Evolutionary conservation across 2,888 invertebrate genomes (phyloP).

Genomic region (Mimachlamys varia): DNA sequence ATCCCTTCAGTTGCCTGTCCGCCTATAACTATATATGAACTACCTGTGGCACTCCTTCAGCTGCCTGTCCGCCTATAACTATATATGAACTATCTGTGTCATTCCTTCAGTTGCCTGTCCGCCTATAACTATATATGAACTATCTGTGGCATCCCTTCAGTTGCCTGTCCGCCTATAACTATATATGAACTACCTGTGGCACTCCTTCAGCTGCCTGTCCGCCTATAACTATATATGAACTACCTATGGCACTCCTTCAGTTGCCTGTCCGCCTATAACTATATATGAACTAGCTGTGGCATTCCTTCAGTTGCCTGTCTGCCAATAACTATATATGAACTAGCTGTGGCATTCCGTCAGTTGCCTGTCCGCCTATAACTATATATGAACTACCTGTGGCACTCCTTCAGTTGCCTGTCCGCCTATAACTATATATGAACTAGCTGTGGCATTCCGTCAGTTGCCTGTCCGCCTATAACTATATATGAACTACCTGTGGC

Average conservation of each 20-base stretch:
- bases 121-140: too few species aligned
- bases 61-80: too few species aligned
- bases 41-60: too few species aligned
- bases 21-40: too few species aligned
- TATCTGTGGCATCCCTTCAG: too few species aligned
- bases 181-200: too few species aligned
- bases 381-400: neutral
- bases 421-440: neutral
- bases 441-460: neutral
- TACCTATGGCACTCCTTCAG: neutral
- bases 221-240: neutral
- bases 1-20: too few species aligned
- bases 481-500: neutral
- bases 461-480: neutral
- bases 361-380: neutral
- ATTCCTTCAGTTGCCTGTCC: too few species aligned
- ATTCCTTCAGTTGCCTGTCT: slow-evolving; percentile 18
- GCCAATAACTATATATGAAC: neutral
- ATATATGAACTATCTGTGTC: neutral
- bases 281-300: neutral
- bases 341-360: neutral
- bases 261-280: neutral
- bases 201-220: too few species aligned
- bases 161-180: too few species aligned
- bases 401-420: slow-evolving; percentile 14